Conservation (phyloP, 1,140 invertebrate genomes). For the Drosophila truncata region DNA sequence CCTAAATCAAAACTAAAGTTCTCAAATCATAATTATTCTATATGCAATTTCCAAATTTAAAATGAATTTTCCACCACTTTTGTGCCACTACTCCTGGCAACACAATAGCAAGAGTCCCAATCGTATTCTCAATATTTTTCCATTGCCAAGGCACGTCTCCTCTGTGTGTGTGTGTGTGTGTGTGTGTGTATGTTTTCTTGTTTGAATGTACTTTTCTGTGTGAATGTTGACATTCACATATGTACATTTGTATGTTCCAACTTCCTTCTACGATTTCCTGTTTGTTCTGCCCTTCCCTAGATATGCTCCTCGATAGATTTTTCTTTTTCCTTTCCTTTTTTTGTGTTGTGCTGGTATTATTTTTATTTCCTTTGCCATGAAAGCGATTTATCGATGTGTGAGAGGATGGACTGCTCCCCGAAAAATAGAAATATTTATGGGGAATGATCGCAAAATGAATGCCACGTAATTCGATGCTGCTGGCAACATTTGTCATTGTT, state of each 20-base stretch:
- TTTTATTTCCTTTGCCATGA: slow-evolving; percentile 58
- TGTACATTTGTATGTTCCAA: slow-evolving; percentile 39
- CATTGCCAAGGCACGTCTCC: slow-evolving; percentile 35
- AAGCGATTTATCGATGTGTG: slow-evolving; percentile 69
- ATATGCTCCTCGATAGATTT: slow-evolving; percentile 17
- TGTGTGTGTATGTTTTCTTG: slow-evolving; percentile 9
- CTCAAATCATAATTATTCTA: too few relatives aligned
- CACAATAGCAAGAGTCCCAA: slow-evolving; percentile 31
- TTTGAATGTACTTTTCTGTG: slow-evolving; percentile 11
- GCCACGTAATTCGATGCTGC: slow-evolving; percentile 70
- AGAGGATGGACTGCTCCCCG: slow-evolving; percentile 13
- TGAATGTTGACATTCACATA: slow-evolving; percentile 16
- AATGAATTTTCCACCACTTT: neutral
- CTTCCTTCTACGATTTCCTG: slow-evolving; percentile 65
- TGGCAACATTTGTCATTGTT: slow-evolving; percentile 75
- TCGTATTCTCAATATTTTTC: slow-evolving; percentile 53
- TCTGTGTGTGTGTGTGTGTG: slow-evolving; percentile 14
- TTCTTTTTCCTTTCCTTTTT: slow-evolving; percentile 30
- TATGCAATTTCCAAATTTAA: too few relatives aligned
- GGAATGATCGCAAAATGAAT: slow-evolving; percentile 67
- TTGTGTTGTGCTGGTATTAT: slow-evolving; percentile 38
- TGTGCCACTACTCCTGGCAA: slow-evolving; percentile 4
- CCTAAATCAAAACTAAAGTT: too few relatives aligned
- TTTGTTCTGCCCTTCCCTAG: slow-evolving; percentile 42
- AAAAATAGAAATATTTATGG: slow-evolving; percentile 69